phyloP scores from a whole-genome alignment of 2,113 vertebrate genomes.

The Pelmatolapia mariae region DNA sequence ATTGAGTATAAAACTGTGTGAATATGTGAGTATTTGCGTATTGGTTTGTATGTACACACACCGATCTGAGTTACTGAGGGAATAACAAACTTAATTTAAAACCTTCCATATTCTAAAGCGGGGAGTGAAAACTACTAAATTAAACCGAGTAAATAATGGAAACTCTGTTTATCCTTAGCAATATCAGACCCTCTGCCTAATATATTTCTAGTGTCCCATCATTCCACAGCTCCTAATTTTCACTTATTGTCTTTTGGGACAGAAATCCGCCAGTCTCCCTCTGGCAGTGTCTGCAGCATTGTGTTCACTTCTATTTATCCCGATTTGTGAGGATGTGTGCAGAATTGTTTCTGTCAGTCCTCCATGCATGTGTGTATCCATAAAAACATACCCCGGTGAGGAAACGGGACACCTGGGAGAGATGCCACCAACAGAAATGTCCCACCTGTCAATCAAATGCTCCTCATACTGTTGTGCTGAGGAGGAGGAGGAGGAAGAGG shows the following conservation, averaged over 20 bases:
- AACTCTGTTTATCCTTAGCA: neutral
- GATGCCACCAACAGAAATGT: slow-evolving; percentile 37
- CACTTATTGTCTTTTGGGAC: neutral
- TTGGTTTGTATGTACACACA: neutral
- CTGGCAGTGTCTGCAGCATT: neutral
- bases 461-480: neutral
- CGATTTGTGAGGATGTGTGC: neutral
- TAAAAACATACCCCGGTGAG: neutral
- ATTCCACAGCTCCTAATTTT: neutral
- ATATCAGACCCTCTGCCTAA: neutral
- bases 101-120: neutral
- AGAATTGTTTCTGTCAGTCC: neutral
- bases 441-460: slow-evolving; percentile 60
- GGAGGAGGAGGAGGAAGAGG: neutral
- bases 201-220: neutral
- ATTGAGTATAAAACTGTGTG: neutral
- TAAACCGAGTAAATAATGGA: neutral
- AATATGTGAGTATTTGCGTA: neutral
- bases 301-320: neutral
- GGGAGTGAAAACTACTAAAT: neutral
- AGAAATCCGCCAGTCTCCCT: neutral
- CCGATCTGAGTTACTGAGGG: neutral
- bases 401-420: slow-evolving; percentile 49
- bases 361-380: neutral
- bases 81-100: neutral